These are phyloP conservation scores for Formica exsecta DNA, from an alignment of 1,140 invertebrate species.

Conservation along the genomic window DNA sequence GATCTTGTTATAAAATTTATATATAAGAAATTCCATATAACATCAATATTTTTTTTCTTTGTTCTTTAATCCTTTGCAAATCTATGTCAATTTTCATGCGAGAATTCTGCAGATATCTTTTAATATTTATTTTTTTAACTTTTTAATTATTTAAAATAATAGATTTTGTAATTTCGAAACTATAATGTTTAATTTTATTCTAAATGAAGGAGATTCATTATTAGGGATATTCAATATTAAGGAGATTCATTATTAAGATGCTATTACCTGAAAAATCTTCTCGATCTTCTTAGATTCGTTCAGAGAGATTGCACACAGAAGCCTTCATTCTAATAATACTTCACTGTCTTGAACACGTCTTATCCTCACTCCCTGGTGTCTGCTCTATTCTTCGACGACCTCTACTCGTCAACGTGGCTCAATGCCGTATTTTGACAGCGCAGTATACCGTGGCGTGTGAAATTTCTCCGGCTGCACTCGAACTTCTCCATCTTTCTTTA, in stretches of 20 bases:
- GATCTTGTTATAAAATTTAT: background rate
- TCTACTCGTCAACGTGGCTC: constrained; percentile 35
- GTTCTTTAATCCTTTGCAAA: background rate
- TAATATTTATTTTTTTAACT: no score
- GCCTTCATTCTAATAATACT: background rate
- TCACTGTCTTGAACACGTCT: constrained; percentile 23
- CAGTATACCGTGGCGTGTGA: constrained; percentile 51
- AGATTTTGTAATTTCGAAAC: background rate
- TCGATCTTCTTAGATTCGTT: background rate
- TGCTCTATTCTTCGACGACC: constrained; percentile 30
- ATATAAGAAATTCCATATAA: background rate
- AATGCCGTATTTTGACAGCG: constrained; percentile 56
- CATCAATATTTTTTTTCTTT: background rate
- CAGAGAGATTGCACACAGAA: background rate
- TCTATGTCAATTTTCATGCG: background rate
- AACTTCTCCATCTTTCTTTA: constrained; percentile 32
- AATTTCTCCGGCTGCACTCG: constrained; percentile 40
- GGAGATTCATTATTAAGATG: background rate
- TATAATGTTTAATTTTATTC: background rate
- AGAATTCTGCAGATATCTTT: background rate
- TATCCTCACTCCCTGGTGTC: constrained; percentile 23
- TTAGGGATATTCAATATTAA: no score
- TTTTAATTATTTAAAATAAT: background rate
- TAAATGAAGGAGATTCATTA: no score
- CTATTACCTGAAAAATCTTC: background rate